Evolutionary conservation across 2,797 vertebrate species (phyloP), one percentile per base, ranked within the genome.

Genomic region (Acipenser oxyrinchus): DNA sequence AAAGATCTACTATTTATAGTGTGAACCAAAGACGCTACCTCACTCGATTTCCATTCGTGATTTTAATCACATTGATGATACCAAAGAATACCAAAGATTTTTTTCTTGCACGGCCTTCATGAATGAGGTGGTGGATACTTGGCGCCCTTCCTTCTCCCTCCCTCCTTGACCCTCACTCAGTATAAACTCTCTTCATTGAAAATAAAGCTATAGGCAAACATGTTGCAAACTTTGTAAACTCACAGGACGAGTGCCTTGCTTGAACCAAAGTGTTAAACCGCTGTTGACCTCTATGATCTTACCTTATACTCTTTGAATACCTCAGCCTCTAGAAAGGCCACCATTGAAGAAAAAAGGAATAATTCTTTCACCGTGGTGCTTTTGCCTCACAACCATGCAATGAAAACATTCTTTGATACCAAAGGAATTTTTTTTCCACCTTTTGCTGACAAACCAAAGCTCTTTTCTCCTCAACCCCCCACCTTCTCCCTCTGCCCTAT

Each of bases 21-120:
- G 92, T 93, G 93, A 98, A 99, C 95, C 94, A 97, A 98, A 99
- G 96, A 98, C 89, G 93, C 96, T 99, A 99, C 96, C 96, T 98
- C 96, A 98, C 95, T 96, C 93, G 82, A 95, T 95, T 93, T 96
- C 94, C 94, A 97, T 93, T 94, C 74, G 94, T 98, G 94, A 97
- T 97, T 94, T 97, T 92, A 94, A 97, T 98, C 95, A 97, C 95
- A 87, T 91, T 93, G 93, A 96, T 89, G 94, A 99, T 95, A 99
- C 96, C 96, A 98, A 99, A 99, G 95, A 98, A 89, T 94, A 97
- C 94, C 94, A 97, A 98, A 97, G 93, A 96, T 89, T 87, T 89
- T 87, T 93, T 86, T 86, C 79, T 87, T 95, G 94, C 93, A 96
- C 91, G 93, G 94, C 92, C 93, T 92, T 73, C 73, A 83, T 86